These are phyloP conservation scores for Proteles cristata DNA, from an alignment of 2,113 vertebrate genomes.

Conservation along the genomic window DNA sequence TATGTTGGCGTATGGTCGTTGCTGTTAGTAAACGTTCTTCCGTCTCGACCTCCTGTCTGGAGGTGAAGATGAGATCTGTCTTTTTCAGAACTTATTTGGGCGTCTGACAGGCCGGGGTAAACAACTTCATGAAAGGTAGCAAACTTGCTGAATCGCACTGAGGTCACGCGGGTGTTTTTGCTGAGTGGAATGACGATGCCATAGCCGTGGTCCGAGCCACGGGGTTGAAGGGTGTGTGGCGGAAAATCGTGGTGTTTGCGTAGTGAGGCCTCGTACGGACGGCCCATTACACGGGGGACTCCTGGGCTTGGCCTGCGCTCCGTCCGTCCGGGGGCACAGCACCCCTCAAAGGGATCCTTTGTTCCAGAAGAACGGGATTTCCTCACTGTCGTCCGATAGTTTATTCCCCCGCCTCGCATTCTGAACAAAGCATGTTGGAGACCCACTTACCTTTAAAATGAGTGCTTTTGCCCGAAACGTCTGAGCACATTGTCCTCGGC, in stretches of 20 bases:
- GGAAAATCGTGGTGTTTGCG: conserved; percentile 54
- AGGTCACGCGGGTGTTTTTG: not conserved
- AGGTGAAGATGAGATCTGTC: not conserved
- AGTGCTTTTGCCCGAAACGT: not conserved
- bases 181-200: fast-evolving
- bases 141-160: not conserved
- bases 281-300: conserved; percentile 42
- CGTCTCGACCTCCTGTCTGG: not conserved
- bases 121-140: not conserved
- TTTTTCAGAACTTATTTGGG: not conserved
- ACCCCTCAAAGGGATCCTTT: not conserved
- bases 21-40: not conserved
- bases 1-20: not conserved
- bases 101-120: not conserved
- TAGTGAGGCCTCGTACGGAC: conserved; percentile 45
- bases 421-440: not conserved
- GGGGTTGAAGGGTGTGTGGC: conserved; percentile 39
- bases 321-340: no score
- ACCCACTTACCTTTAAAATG: not conserved
- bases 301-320: not conserved
- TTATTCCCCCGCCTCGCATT: not conserved
- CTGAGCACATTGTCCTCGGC: not conserved
- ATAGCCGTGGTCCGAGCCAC: conserved; percentile 11
- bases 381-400: conserved; percentile 21
- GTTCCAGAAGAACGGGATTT: conserved; percentile 12